Conservation (phyloP, 35 echinoderm and acorn worm genomes). For the Anneissia japonica region DNA sequence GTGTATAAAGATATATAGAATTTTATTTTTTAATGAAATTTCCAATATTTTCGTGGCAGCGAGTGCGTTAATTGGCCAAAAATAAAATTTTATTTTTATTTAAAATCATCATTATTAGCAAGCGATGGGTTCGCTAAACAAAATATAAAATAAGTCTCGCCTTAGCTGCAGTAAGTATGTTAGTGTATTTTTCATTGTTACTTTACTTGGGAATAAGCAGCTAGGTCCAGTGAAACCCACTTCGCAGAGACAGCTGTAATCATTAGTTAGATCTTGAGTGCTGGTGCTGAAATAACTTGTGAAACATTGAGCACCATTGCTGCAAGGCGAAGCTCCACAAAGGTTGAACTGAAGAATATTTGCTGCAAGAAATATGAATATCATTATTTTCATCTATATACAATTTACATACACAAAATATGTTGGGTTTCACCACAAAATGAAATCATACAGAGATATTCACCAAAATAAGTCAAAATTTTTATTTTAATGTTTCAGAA, state of each 20-base stretch:
- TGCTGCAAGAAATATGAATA: no score
- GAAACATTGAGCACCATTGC: conserved; percentile 27
- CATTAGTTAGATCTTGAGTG: conserved; percentile 8
- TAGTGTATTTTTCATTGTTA: no score
- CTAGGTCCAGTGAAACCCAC: conserved; percentile 61
- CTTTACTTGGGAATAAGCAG: conserved; percentile 38
- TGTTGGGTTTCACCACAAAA: no score
- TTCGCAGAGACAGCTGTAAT: conserved; percentile 65
- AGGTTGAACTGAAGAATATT: not conserved
- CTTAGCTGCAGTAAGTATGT: no score
- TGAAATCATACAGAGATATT: no score
- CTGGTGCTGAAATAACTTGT: conserved; percentile 31
- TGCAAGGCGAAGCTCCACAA: conserved; percentile 5
- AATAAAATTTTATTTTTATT: not conserved
- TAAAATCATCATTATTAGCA: not conserved
- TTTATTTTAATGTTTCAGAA: no score
- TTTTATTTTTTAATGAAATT: not conserved
- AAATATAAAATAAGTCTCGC: conserved; percentile 8
- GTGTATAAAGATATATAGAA: no score
- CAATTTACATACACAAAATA: no score
- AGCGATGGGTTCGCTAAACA: not conserved
- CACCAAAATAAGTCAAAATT: no score
- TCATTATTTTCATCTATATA: no score
- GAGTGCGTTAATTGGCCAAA: not conserved
- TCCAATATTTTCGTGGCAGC: not conserved